phyloP scores from a whole-genome alignment of 2,888 invertebrate genomes.

The Bombylius discolor region DNA sequence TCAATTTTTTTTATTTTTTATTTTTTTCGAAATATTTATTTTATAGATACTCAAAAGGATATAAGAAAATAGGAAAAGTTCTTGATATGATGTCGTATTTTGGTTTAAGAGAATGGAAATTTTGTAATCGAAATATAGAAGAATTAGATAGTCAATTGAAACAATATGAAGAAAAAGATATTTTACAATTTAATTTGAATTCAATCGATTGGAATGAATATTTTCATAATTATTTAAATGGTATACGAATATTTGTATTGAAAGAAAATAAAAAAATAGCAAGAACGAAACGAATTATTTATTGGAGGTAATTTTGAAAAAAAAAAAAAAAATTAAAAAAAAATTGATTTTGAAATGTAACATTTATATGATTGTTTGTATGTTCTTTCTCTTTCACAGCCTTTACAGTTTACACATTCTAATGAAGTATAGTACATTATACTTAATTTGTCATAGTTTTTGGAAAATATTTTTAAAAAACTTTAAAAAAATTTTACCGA shows the following conservation, averaged over 20 bases:
- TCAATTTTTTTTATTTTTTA: not conserved
- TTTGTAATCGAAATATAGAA: constrained; percentile 32
- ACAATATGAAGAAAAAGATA: constrained; percentile 19
- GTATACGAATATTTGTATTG: constrained; percentile 52
- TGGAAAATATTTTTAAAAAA: constrained; percentile 27
- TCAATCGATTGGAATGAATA: constrained; percentile 55
- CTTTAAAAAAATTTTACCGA: constrained; percentile 24
- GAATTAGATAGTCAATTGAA: constrained; percentile 29
- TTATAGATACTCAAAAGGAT: constrained; percentile 30
- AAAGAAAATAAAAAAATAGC: constrained; percentile 43
- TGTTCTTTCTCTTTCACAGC: constrained; percentile 18
- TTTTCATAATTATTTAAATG: constrained; percentile 51
- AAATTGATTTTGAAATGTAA: constrained; percentile 18
- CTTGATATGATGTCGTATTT: constrained; percentile 38
- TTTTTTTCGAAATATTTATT: not conserved
- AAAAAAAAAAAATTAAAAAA: constrained; percentile 15
- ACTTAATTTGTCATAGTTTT: constrained; percentile 30
- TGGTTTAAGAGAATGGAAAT: constrained; percentile 34
- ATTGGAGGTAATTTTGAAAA: constrained; percentile 27
- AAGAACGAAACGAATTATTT: constrained; percentile 28
- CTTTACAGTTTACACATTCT: constrained; percentile 28
- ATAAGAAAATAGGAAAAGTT: constrained; percentile 32
- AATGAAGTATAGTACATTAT: constrained; percentile 30
- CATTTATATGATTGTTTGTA: not conserved
- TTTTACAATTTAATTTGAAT: constrained; percentile 44